Base-by-base conservation (phyloP, 1,140 invertebrate genomes). In the Myzus persicae region DNA sequence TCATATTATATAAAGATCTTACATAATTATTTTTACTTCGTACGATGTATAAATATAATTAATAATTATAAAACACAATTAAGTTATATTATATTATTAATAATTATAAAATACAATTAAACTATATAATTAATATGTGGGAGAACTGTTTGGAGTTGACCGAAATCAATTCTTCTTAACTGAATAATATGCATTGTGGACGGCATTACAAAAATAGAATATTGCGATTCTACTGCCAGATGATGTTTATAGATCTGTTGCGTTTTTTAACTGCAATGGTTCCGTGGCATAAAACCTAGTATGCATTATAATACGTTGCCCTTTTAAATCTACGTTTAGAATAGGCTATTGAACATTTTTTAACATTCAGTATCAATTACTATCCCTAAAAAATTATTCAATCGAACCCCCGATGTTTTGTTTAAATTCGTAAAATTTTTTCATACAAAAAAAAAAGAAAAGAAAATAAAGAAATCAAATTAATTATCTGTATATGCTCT, bases 171-270 rank as follows among this genome's bases (percentile, higher is more conserved):
- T 7, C 44, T 18, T 22, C 31, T 18, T n/a, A n/a, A 88, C 85
- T 88, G n/a, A 88, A 88, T 48, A 26, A 44, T 85, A 88, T n/a
- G n/a, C 85, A 48, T 88, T 88, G n/a, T 48, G 20, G n/a, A 48
- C n/a, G n/a, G 26, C 6, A 22, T 87, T 88, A 88, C n/a, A 46
- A n/a, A 88, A 88, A 88, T 88, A 88, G 85, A 88, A 88, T 88
- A 46, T 88, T 40, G 44, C 20, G 42, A 22, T 11, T 88, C 18
- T 20, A 88, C 36, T 88, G 85, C 85, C 85, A 88, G 44, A 88
- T 88, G 44, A 88, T 88, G 85, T 88, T 88, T 88, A 46, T 88
- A 88, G 44, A 48, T 88, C 18, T 46, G 44, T 48, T 36, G 44
- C 44, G 85, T 46, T 46, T 88, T 88, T 44, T 36, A 88, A 46